These are phyloP conservation scores for Syrmaticus mikado DNA, from an alignment of 2,113 vertebrate genomes.

Conservation along the genomic window DNA sequence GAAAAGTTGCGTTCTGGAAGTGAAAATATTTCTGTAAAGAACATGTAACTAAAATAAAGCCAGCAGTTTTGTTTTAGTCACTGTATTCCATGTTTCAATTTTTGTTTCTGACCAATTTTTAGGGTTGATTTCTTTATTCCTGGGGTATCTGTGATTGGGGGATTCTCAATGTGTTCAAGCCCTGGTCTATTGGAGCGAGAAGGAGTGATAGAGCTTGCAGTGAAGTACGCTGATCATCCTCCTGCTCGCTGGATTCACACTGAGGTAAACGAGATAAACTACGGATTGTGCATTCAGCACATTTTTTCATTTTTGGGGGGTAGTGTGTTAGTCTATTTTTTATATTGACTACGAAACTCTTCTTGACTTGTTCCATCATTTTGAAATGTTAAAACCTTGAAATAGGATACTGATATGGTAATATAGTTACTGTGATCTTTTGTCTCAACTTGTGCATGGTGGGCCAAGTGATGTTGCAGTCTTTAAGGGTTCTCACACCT, in stretches of 20 bases:
- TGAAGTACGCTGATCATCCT: slow-evolving; percentile 88
- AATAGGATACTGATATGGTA: neutral
- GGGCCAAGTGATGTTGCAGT: neutral
- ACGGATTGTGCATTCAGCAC: neutral
- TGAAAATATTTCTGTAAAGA: neutral
- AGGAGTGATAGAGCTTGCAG: slow-evolving; percentile 89
- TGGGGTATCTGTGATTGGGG: slow-evolving; percentile 88
- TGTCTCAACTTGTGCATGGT: neutral
- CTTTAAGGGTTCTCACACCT: neutral
- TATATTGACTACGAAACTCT: neutral
- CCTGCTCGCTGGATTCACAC: slow-evolving; percentile 94
- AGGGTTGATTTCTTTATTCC: slow-evolving; percentile 97
- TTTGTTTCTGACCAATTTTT: slow-evolving; percentile 38
- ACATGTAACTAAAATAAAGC: neutral
- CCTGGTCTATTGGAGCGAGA: slow-evolving; percentile 86
- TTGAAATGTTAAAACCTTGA: neutral
- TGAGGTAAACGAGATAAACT: slow-evolving; percentile 72
- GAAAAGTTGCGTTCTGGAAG: neutral
- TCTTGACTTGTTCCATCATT: neutral
- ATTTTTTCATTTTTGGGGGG: neutral
- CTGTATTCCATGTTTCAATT: neutral
- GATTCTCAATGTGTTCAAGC: slow-evolving; percentile 96
- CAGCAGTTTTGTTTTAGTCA: neutral
- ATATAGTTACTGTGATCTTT: neutral
- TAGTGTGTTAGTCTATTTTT: neutral